Evolutionary conservation across 2,797 vertebrate genomes (phyloP).

Genomic region (Eulemur mongoz): DNA sequence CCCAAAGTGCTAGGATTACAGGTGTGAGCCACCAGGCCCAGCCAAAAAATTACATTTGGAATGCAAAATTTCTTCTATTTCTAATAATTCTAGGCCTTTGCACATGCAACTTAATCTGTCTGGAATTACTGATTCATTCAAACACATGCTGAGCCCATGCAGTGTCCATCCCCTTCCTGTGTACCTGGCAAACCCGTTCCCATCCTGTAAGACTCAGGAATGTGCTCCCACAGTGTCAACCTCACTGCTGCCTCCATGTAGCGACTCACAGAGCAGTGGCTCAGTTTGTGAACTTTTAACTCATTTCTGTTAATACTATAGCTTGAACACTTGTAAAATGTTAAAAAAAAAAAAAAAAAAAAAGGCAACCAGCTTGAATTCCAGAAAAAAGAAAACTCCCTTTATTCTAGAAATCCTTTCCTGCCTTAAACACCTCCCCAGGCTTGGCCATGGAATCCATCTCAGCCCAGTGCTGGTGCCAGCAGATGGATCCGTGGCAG

Average conservation of each 20-base stretch:
- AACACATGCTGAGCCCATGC: background rate
- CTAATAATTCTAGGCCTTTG: background rate
- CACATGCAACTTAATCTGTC: background rate
- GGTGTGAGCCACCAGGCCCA: background rate
- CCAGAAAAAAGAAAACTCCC: background rate
- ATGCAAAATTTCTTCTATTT: background rate
- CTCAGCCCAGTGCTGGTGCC: background rate
- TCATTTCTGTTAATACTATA: background rate
- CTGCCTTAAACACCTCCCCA: background rate
- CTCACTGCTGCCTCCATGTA: fast-evolving
- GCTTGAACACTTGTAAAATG: background rate
- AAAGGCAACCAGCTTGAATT: background rate
- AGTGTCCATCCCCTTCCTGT: background rate
- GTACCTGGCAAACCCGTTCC: background rate
- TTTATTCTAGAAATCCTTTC: background rate
- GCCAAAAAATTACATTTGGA: background rate
- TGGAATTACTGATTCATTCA: background rate
- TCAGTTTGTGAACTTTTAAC: background rate
- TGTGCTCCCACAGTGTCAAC: fast-evolving
- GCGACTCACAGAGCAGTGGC: too few relatives aligned
- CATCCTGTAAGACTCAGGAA: background rate
- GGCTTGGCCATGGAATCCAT: background rate
- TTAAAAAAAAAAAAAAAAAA: background rate
- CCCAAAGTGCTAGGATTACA: background rate
- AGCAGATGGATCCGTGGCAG: background rate